Conservation (phyloP, 2,113 vertebrate species). For the Hippocampus barbouri region DNA sequence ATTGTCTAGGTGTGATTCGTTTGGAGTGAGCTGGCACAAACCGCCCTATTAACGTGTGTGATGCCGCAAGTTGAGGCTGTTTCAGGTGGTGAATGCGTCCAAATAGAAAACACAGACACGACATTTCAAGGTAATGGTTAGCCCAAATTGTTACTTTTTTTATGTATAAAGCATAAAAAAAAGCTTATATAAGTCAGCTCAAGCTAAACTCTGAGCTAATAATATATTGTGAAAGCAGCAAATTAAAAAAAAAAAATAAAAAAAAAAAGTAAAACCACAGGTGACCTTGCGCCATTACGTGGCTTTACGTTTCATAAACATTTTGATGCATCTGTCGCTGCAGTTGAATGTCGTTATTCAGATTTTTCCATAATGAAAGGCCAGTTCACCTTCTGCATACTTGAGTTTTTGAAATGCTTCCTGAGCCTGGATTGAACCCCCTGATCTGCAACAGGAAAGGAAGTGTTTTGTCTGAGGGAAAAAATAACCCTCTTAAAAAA, state of each 20-base stretch:
- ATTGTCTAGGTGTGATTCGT: constrained; percentile 49
- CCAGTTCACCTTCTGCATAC: neutral
- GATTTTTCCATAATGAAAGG: neutral
- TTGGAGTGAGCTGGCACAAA: constrained; percentile 21
- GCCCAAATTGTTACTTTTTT: constrained; percentile 7
- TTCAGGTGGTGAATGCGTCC: constrained; percentile 46
- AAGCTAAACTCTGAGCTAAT: constrained; percentile 5
- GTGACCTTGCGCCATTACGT: neutral
- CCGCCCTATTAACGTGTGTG: constrained; percentile 35
- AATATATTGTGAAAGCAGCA: neutral
- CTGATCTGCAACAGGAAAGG: constrained; percentile 15
- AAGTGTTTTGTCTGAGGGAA: constrained; percentile 17
- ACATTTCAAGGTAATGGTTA: constrained; percentile 28
- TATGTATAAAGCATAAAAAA: constrained; percentile 11
- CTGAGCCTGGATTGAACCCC: constrained; percentile 11
- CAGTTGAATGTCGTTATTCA: neutral
- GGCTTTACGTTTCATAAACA: neutral
- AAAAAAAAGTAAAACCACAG: constrained; percentile 10
- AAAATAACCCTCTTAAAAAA: constrained; percentile 22
- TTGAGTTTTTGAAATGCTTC: constrained; percentile 2
- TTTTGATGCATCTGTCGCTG: neutral
- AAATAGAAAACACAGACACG: constrained; percentile 37
- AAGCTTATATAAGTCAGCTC: neutral
- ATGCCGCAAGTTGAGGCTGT: constrained; percentile 48
- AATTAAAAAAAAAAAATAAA: constrained; percentile 11